Base-by-base conservation (phyloP, 2,797 vertebrate genomes). In the Notamacropus eugenii region DNA sequence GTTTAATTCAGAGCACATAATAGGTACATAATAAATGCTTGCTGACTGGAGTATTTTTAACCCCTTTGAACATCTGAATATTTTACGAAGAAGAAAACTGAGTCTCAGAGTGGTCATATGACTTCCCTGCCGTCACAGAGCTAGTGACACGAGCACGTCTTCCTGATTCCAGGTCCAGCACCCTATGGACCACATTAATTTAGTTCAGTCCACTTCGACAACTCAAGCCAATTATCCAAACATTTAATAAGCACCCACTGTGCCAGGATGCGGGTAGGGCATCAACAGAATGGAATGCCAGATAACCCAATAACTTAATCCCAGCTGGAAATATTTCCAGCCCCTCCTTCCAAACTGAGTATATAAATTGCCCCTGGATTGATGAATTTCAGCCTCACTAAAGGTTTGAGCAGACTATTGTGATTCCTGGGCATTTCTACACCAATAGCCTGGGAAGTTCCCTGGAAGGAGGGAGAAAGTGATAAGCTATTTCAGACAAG, bases 361-460 rank as follows among this genome's bases (percentile, higher is more conserved):
- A 94, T 54, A 1, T 19, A 67, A 57, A 54, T 52, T 54, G 55
- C 90, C 97, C 94, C 67, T 90, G 31, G 54, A 22, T 28, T 87
- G 74, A 87, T 50, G 24, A 50, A 50, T 87, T 50, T 87, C 74
- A 87, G 40, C 74, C 95, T 1, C 13, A 55, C 34, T 52, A 52
- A 31, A 57, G 16, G 56, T 74, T 55, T 91, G 3, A 92, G 4
- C 28, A 56, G 50, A 28, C 55, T 54, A 5, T 46, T 22, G 0
- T 67, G 55, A 94, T 95, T 96, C 82, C 90, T 54, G 93, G 90
- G 90, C 94, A 92, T 95, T 55, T 93, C 0, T 34, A 92, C 9
- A 87, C 40, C 40, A 87, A 40, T 46, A 27, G 40, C 74, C 40
- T 50, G 74, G 40, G 1, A 40, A 55, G 87, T 74, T 54, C 6